Percentiles rank a stretch among this genome's conserved stretches.
These are phyloP conservation scores for Diplogasteroides magnus DNA, from an alignment of 1,140 invertebrate species.

Conservation along the genomic window DNA sequence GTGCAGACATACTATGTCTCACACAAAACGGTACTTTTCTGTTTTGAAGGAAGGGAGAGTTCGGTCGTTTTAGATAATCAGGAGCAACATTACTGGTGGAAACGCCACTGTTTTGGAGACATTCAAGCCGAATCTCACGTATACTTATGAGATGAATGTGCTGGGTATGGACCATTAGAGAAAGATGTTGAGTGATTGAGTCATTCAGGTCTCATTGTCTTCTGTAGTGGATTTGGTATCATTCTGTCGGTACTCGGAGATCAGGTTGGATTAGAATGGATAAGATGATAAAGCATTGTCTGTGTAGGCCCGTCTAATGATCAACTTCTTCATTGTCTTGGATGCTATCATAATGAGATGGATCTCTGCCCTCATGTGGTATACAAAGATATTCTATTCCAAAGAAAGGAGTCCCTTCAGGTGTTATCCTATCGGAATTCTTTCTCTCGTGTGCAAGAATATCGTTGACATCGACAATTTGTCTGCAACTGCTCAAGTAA, in stretches of 20 bases:
- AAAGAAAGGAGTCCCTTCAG: slow-evolving; percentile 58
- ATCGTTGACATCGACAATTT: slow-evolving; percentile 80
- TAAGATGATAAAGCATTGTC: background rate
- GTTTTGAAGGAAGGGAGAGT: background rate
- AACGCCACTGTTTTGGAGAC: background rate
- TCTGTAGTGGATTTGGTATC: slow-evolving; percentile 62
- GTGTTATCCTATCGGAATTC: slow-evolving; percentile 83
- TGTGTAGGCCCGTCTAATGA: slow-evolving; percentile 49
- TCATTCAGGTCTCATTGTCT: slow-evolving; percentile 60
- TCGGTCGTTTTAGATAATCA: too few relatives aligned
- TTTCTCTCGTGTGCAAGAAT: slow-evolving; percentile 80
- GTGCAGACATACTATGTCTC: slow-evolving; percentile 42
- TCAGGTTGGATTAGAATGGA: slow-evolving; percentile 38
- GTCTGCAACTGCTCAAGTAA: slow-evolving; percentile 67
- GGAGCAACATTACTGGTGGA: background rate
- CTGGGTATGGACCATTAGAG: slow-evolving; percentile 47
- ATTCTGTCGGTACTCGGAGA: slow-evolving; percentile 58
- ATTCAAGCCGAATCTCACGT: slow-evolving; percentile 46
- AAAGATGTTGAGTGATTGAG: background rate
- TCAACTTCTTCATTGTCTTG: slow-evolving; percentile 59
- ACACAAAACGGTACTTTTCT: slow-evolving; percentile 2
- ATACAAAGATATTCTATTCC: slow-evolving; percentile 37
- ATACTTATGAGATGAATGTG: slow-evolving; percentile 58
- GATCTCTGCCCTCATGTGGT: slow-evolving; percentile 80
- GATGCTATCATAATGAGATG: slow-evolving; percentile 61